Conservation (phyloP, 2,113 vertebrate genomes). For the Xyliphius kryptos region DNA sequence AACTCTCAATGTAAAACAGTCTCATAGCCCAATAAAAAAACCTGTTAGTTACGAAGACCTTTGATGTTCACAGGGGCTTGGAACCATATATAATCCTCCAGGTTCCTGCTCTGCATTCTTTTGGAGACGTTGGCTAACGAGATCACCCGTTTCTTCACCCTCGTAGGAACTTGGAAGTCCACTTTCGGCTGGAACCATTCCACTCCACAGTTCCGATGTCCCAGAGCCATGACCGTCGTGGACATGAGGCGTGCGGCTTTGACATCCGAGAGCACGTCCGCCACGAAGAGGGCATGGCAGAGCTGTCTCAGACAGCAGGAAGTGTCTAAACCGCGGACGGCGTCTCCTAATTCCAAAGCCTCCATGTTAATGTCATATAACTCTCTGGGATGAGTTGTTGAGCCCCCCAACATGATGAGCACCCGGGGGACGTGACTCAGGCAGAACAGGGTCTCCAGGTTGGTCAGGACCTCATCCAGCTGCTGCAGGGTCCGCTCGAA, state of each 20-base stretch:
- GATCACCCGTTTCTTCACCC: conserved; percentile 74
- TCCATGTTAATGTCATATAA: conserved; percentile 91
- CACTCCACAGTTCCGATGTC: conserved; percentile 81
- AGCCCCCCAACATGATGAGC: conserved; percentile 86
- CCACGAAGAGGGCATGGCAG: conserved; percentile 85
- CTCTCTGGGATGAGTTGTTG: conserved; percentile 76
- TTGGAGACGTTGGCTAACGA: conserved; percentile 63
- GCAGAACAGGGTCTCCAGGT: conserved; percentile 79
- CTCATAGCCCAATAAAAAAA: conserved; percentile 8
- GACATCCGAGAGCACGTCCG: conserved; percentile 82
- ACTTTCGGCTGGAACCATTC: conserved; percentile 89
- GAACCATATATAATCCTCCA: conserved; percentile 89
- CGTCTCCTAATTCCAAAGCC: conserved; percentile 56
- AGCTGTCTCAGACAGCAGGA: conserved; percentile 77
- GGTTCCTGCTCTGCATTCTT: conserved; percentile 34
- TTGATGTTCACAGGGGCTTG: conserved; percentile 83
- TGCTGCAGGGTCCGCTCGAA: conserved; percentile 75
- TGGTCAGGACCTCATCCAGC: conserved; percentile 75
- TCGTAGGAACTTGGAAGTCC: conserved; percentile 77
- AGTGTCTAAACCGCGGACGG: conserved; percentile 66
- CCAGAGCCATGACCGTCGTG: conserved; percentile 75
- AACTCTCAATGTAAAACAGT: neutral
- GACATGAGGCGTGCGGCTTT: conserved; percentile 68
- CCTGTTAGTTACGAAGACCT: conserved; percentile 72
- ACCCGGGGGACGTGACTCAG: conserved; percentile 81